These are phyloP conservation scores for Todiramphus saurophagus DNA, from an alignment of 2,113 vertebrate genomes.

Conservation along the genomic window DNA sequence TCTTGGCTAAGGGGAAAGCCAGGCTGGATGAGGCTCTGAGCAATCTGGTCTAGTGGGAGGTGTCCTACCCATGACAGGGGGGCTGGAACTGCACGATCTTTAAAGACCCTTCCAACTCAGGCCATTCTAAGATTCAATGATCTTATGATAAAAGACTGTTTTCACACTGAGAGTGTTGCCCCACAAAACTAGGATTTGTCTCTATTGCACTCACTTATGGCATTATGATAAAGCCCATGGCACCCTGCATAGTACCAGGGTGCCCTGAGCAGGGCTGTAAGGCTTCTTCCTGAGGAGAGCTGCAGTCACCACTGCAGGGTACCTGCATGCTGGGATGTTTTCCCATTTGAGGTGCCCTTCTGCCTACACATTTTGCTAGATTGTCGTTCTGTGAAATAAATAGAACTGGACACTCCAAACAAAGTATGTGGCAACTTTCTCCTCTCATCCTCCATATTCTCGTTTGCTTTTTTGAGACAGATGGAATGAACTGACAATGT, in stretches of 20 bases:
- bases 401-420: not conserved
- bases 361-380: not conserved
- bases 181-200: fast-evolving
- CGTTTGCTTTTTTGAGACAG: not conserved
- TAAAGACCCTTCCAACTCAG: too few relatives aligned
- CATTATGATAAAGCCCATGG: not conserved
- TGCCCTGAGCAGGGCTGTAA: not conserved
- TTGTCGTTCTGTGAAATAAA: not conserved
- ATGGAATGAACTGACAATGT: not conserved
- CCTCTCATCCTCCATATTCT: not conserved
- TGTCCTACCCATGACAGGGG: too few relatives aligned
- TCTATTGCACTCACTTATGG: not conserved
- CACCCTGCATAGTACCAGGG: not conserved
- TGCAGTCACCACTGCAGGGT: not conserved
- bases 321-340: too few relatives aligned
- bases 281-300: not conserved
- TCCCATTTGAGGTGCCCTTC: not conserved
- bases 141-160: not conserved
- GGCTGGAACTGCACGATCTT: too few relatives aligned
- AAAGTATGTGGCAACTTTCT: not conserved
- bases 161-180: not conserved
- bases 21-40: too few relatives aligned
- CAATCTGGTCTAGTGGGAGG: too few relatives aligned
- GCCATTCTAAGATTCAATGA: not conserved
- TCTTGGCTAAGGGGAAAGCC: not conserved